phyloP scores from a whole-genome alignment of 92 coral and sea anemone genomes.

The Montipora capitata region DNA sequence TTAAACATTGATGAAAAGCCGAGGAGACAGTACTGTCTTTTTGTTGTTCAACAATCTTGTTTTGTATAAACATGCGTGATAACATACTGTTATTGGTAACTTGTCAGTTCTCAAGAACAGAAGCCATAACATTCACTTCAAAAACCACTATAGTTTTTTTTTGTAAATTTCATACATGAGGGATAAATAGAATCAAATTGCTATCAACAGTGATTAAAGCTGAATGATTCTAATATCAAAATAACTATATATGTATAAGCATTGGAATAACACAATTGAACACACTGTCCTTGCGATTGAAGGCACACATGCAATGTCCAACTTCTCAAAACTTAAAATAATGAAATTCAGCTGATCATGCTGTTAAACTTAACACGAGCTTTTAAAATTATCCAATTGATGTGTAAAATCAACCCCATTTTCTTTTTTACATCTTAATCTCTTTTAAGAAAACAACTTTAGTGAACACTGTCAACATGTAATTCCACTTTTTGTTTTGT shows the following conservation, averaged over 20 bases:
- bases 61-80: background rate
- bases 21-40: background rate
- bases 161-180: constrained; percentile 22
- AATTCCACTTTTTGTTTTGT: constrained; percentile 4
- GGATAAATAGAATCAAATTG: constrained; percentile 19
- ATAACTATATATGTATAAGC: background rate
- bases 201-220: background rate
- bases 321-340: constrained; percentile 1
- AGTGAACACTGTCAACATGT: background rate
- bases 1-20: constrained; percentile 11
- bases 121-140: constrained; percentile 15
- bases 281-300: constrained; percentile 28
- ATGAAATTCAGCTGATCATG: constrained; percentile 5
- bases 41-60: constrained; percentile 21
- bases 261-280: constrained; percentile 10
- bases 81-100: constrained; percentile 19
- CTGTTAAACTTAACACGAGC: background rate
- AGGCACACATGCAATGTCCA: constrained; percentile 30
- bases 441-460: constrained; percentile 27
- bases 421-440: constrained; percentile 1
- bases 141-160: background rate
- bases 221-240: constrained; percentile 16
- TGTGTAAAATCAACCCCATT: no score
- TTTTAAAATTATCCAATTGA: no score
- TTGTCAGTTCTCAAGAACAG: constrained; percentile 34